Evolutionary conservation across 2,113 vertebrate species (phyloP).

Genomic region (Ochotona curzoniae): DNA sequence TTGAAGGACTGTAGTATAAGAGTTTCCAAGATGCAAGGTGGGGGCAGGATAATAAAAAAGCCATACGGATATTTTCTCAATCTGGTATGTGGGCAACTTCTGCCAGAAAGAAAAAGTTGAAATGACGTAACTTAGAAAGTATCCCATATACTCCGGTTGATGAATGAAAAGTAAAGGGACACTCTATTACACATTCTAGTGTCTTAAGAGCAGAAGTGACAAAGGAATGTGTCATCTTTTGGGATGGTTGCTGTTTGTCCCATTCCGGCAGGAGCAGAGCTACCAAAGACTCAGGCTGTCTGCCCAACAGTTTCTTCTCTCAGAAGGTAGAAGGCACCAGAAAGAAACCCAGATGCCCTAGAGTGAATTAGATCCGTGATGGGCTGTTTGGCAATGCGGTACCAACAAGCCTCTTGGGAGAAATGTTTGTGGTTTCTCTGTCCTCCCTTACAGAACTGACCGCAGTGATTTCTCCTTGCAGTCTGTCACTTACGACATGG

Average conservation of each 20-base stretch:
- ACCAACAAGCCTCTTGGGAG: neutral
- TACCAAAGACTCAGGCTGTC: neutral
- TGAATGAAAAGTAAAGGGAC: neutral
- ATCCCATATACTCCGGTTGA: neutral
- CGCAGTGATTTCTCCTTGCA: neutral
- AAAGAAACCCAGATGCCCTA: neutral
- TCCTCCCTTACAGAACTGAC: neutral
- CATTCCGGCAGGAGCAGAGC: neutral
- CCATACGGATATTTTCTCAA: neutral
- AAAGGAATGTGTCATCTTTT: neutral
- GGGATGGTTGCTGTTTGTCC: neutral
- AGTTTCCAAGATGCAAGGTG: too few species aligned
- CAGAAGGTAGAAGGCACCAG: neutral
- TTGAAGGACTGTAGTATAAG: too few species aligned
- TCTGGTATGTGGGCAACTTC: neutral
- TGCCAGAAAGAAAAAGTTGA: neutral
- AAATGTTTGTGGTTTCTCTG: neutral
- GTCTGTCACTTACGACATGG: neutral
- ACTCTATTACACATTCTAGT: neutral
- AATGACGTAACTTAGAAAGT: neutral
- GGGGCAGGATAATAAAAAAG: neutral
- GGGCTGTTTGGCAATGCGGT: neutral
- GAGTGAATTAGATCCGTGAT: neutral
- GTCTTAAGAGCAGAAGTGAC: conserved; percentile 10
- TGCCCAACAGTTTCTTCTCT: neutral